Conservation (phyloP, 2,113 vertebrate species). For the Trichechus manatus region DNA sequence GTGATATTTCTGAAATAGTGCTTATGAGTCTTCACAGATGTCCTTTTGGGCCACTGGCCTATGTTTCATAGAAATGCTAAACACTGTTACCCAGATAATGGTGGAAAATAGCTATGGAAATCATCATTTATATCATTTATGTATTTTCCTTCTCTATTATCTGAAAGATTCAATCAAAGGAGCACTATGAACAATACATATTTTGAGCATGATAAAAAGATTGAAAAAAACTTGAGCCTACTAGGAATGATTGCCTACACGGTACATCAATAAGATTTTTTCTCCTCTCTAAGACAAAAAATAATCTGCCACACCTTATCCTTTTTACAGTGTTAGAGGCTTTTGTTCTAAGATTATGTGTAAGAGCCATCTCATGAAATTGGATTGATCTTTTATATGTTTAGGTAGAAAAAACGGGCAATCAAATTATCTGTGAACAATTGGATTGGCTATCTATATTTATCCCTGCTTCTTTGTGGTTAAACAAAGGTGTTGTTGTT, state of each 20-base stretch:
- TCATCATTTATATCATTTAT: not conserved
- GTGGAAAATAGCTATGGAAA: not conserved
- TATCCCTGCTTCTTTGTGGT: not conserved
- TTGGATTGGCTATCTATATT: not conserved
- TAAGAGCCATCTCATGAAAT: not conserved
- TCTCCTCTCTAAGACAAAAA: not conserved
- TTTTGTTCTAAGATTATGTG: not conserved
- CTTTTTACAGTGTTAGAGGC: not conserved
- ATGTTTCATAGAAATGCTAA: not conserved
- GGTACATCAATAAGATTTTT: not conserved
- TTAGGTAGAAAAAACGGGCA: not conserved
- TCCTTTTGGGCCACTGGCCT: not conserved
- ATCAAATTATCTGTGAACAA: not conserved
- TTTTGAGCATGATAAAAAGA: not conserved
- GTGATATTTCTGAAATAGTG: not conserved
- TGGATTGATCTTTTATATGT: not conserved
- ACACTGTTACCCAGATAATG: not conserved
- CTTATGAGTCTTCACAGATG: not conserved
- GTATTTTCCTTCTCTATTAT: not conserved
- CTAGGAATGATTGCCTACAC: not conserved
- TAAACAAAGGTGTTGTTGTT: not conserved
- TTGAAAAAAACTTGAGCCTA: not conserved
- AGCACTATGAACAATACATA: not conserved
- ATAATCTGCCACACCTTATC: not conserved
- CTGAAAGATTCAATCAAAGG: not conserved